Evolutionary conservation across 1,140 invertebrate genomes (phyloP), one percentile per base, ranked within the genome.

Genomic region (Diabrotica virgifera): DNA sequence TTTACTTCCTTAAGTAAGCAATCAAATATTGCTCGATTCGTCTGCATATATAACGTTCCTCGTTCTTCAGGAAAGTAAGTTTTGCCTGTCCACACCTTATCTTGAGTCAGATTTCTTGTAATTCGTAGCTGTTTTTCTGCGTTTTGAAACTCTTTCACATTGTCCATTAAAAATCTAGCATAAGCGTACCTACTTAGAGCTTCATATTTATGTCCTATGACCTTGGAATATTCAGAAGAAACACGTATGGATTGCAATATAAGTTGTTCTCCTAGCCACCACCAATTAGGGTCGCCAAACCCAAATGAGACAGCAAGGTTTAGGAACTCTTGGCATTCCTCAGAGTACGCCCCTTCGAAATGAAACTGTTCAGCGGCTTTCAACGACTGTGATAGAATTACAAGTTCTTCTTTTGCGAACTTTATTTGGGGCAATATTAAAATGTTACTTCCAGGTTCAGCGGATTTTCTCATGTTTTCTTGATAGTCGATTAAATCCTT

Each of bases 251-350:
- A 66, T 6, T 78, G 79, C 14, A 81, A 68, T 37, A 83, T 82
- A 10, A 87, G 77, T 46, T 81, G 82, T 56, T 87, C 82, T 4
- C 83, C 82, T 2, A 87, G 66, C 40, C 40, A 46, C 85, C 85
- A 87, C 68, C 83, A 78, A 35, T 84, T 82, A 66, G 80, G 80
- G 35, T 77, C 76, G 52, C 76, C 76, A 46, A 81, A 80, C 58
- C 81, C 76, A 65, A 83, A 86, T 56, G 74, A 72, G 35, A 83
- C 37, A 2, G 83, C 83, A 0, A 82, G 67, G 3, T 76, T 65
- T 5, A 85, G 62, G 5, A 86, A 72, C n/a, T 77, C 70, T 10
- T 78, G 73, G 36, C 76, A 75, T 77, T 82, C 81, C 2, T 72
- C 70, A 14, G 37, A 35, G n/a, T 56, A 62, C 37, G 52, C 13